Base-by-base conservation (phyloP, 2,113 vertebrate genomes). In the Callipepla squamata region DNA sequence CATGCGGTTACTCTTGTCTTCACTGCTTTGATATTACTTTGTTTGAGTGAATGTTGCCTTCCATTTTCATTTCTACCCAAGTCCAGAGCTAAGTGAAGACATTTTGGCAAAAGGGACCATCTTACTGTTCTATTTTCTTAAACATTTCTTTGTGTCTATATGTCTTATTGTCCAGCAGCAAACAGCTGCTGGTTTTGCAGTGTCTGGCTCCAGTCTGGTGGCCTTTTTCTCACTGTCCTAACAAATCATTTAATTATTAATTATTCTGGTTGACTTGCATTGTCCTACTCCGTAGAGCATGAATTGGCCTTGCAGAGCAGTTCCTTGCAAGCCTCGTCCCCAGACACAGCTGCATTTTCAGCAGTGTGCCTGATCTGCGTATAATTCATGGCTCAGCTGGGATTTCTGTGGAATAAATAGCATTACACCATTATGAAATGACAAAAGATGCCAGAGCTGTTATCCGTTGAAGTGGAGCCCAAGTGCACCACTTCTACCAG, bases 301-400 rank as follows among this genome's bases (percentile, higher is more conserved):
- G 2, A 59, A 20, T 3, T 38, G 67, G 89, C 48, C 40, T 80
- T 65, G 34, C 48, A 80, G 55, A 78, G 76, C 36, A 73, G 28
- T 55, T 7, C 1, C 47, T 87, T 74, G 48, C 68, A 74, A 85
- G 32, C 30, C 61, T 65, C 0, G 0, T 61, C 57, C 68, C 72
- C 62, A 3, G 5, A 2, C 73, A 72, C 62, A 86, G 85, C 69
- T 93, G 72, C 57, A 9, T 80, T 90, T 85, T 87, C 65, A 32
- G 0, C 61, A 72, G 44, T 81, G n/a, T 86, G 82, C 66, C 85
- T 85, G 82, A 93, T 80, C 76, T 51, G 63, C 1, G 0, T 75
- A 80, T 88, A 95, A 96, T 85, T 91, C 90, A 88, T 65, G 82
- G 76, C 66, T 94, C 93, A 86, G 62, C 77, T 96, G 85, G 85